Evolutionary conservation across 2,113 vertebrate genomes (phyloP).

Genomic region (Caretta caretta): DNA sequence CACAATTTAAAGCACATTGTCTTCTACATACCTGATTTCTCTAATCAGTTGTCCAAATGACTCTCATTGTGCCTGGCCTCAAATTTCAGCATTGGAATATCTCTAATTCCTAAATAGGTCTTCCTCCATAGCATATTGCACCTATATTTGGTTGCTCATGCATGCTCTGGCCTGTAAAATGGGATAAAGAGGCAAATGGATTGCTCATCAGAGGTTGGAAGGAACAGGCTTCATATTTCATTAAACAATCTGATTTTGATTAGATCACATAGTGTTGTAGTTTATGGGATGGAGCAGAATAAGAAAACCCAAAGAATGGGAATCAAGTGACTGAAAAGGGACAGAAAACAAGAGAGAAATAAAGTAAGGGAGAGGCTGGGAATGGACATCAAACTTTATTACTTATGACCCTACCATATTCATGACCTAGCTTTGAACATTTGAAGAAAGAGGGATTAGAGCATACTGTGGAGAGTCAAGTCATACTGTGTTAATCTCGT

Average conservation of each 20-base stretch:
- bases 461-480: background rate
- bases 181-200: background rate
- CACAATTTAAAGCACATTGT: background rate
- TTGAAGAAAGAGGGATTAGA: background rate
- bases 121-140: background rate
- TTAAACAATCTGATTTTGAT: background rate
- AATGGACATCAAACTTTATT: background rate
- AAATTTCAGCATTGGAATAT: background rate
- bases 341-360: background rate
- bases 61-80: background rate
- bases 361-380: background rate
- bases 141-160: background rate
- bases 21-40: slow-evolving; percentile 62
- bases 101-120: background rate
- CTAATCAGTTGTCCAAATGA: slow-evolving; percentile 26
- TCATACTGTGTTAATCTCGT: background rate
- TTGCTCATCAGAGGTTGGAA: background rate
- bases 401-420: background rate
- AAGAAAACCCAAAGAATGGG: background rate
- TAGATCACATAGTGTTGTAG: background rate
- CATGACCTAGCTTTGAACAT: background rate
- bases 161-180: background rate
- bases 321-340: background rate
- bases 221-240: background rate
- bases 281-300: background rate